Base-by-base conservation (phyloP, 1,140 invertebrate genomes). In the Rhynchophorus ferrugineus region DNA sequence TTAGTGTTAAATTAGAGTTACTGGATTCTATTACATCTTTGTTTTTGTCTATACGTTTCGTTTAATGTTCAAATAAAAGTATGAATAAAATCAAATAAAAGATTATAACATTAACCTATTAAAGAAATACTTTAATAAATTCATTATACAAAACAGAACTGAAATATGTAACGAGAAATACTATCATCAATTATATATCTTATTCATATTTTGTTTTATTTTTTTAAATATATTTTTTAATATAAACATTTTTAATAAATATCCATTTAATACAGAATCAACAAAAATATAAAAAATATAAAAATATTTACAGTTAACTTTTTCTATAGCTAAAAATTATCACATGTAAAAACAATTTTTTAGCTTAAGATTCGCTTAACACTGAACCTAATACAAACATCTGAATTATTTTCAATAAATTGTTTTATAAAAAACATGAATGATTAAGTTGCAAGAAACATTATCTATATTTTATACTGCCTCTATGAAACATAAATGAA, bases 241-340 rank as follows among this genome's bases (percentile, higher is more conserved):
- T 44, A 38, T 22, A 52, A 52, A 52, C 42, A 52, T 39, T 44
- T 38, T 24, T 17, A 22, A 44, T 43, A 47, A 21, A 42, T 43
- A 47, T 53, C 35, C 36, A 41, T 45, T 14, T 53, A 22, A 41
- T 14, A 46, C 34, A 54, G 19, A 48, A 34, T 36, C 52, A 48
- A 44, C 37, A 44, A 54, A 39, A 58, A 58, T 47, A 58, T 53
- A 54, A 53, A 53, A 53, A 50, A 49, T 49, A 58, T 54, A 53
- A 54, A 57, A 48, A 45, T 54, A 49, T 42, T 33, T 49, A 56
- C 42, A 39, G 43, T 20, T 19, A 29, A 29, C 24, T 29, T 29
- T 29, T 29, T 22, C 24, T 49, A 49, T n/a, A 45, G 39, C 46
- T 58, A 54, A 44, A 49, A 46, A 57, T 49, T 49, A 49, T 57